Evolutionary conservation across 2,113 vertebrate genomes (phyloP).

Genomic region (Macrotus californicus): DNA sequence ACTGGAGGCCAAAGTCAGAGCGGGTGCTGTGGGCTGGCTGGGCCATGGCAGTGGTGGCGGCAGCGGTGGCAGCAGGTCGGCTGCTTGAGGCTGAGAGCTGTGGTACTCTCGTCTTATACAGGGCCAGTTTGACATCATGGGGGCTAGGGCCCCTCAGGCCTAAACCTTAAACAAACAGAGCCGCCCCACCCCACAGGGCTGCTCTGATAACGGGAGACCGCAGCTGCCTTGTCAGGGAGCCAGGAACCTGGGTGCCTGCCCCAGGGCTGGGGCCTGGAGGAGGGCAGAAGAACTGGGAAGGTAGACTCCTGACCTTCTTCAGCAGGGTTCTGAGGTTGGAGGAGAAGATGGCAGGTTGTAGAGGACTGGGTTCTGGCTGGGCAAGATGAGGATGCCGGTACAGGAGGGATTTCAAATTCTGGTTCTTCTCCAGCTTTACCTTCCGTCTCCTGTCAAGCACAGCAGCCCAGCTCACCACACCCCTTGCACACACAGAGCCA

Average conservation of each 20-base stretch:
- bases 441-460: neutral
- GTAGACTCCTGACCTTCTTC: neutral
- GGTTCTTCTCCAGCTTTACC: neutral
- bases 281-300: neutral
- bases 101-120: conserved; percentile 46
- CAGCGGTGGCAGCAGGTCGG: neutral
- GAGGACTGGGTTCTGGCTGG: neutral
- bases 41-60: conserved; percentile 24
- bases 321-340: neutral
- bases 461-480: conserved; percentile 22
- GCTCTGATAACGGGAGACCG: conserved; percentile 53
- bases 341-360: neutral
- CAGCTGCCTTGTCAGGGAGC: conserved; percentile 20
- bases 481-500: conserved; percentile 54
- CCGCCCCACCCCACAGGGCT: neutral
- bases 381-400: accelerated
- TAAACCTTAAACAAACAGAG: conserved; percentile 66
- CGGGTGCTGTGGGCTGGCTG: neutral
- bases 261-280: neutral
- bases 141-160: conserved; percentile 39
- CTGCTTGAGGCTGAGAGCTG: neutral
- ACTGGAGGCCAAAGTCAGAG: neutral
- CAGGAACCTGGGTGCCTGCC: neutral
- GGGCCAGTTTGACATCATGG: conserved; percentile 48
- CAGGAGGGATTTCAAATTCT: neutral